Conservation (phyloP, 1,140 invertebrate genomes). For the Magallana ariakensis region DNA sequence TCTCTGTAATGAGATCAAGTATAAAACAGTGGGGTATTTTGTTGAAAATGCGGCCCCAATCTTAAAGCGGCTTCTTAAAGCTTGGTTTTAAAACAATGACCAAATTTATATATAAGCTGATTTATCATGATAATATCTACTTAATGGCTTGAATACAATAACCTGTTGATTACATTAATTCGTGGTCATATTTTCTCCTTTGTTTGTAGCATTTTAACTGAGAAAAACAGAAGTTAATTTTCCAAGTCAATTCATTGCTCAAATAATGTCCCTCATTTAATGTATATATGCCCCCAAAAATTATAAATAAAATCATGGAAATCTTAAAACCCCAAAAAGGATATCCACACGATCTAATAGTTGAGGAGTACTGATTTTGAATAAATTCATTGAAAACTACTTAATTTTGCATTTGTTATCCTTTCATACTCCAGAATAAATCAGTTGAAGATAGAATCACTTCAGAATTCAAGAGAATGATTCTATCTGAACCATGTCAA, state of each 20-base stretch:
- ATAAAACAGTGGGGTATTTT: neutral
- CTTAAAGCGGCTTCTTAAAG: neutral
- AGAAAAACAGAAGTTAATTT: slow-evolving; percentile 17
- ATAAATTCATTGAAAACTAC: neutral
- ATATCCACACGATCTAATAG: neutral
- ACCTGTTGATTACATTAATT: slow-evolving; percentile 37
- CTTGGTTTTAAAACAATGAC: slow-evolving; percentile 14
- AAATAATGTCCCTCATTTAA: neutral
- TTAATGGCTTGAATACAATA: slow-evolving; percentile 17
- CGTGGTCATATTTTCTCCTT: slow-evolving; percentile 19
- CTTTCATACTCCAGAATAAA: neutral
- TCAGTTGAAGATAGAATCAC: neutral
- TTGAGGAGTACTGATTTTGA: neutral
- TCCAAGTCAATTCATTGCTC: neutral
- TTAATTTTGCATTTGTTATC: neutral
- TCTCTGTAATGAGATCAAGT: slow-evolving; percentile 13
- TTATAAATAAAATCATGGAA: neutral
- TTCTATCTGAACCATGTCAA: neutral
- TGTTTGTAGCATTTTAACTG: slow-evolving; percentile 7
- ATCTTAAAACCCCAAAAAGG: neutral
- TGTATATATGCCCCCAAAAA: neutral
- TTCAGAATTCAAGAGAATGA: neutral
- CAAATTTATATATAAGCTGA: slow-evolving; percentile 27
- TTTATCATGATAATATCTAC: slow-evolving; percentile 38
- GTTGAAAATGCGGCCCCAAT: neutral